Evolutionary conservation across 2,113 vertebrate genomes (phyloP), one percentile per base, ranked within the genome.

Genomic region (mouse (Mus musculus)): DNA sequence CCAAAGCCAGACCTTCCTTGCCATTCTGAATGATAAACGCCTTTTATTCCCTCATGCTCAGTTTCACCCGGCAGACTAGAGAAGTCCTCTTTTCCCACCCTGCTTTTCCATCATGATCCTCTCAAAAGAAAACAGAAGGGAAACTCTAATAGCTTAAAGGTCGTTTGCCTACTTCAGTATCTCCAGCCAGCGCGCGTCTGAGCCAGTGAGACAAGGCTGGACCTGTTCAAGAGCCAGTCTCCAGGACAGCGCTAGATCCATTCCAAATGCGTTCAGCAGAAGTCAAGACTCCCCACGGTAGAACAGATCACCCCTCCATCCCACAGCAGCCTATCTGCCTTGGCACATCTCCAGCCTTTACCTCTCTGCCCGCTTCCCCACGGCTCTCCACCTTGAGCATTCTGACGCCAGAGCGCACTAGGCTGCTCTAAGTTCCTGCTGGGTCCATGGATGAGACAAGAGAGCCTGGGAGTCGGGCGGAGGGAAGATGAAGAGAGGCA

Each of bases 391-490:
- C 39, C 86, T 52, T n/a, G 80, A 49, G 33, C 95, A 98, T 97
- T 96, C 97, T 96, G 92, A 94, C 84, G 52, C 96, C 75, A 13
- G 80, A 96, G 97, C 90, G 95, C 93, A 33, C 95, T 78, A 69
- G 81, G 24, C 59, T 0, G 95, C 91, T 85, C 95, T 77, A 98
- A 98, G 95, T 97, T 98, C 97, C 97, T n/a, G 94, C 94, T 4
- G 97, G 97, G 96, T 97, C 95, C 96, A 82, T 85, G 78, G 91
- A 93, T 5, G 46, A 88, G 91, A 78, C 1, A n/a, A 28, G 72
- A 42, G 20, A 96, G 90, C 90, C 71, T 19, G 89, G 61, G 81
- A 78, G 89, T 46, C 81, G 92, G 96, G 92, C 63, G 86, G 75
- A 4, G 91, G 88, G 61, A 17, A 22, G 42, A 42, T 5, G 84